Percentiles rank a stretch among this genome's conserved stretches.
These are phyloP conservation scores for Villa cingulata DNA, from an alignment of 2,888 invertebrate species.

Conservation along the genomic window DNA sequence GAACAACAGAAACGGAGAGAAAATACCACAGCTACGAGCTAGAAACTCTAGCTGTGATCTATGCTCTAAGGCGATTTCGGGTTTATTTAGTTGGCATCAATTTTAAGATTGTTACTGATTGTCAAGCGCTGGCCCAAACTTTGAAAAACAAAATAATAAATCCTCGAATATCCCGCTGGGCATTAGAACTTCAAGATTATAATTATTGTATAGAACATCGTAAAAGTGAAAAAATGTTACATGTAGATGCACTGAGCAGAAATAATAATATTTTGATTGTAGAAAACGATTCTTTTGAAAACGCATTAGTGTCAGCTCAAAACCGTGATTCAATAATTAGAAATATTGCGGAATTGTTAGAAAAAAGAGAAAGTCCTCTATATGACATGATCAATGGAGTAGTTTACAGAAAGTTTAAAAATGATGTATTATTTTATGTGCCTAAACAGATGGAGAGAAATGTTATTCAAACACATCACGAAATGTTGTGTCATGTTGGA, in stretches of 20 bases:
- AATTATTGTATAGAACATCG: slow-evolving; percentile 16
- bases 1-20: no score
- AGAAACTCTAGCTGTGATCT: slow-evolving; percentile 19
- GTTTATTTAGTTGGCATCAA: slow-evolving; percentile 17
- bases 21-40: slow-evolving; percentile 21
- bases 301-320: slow-evolving; percentile 4
- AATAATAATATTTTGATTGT: slow-evolving; percentile 1
- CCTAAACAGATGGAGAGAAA: slow-evolving; percentile 15
- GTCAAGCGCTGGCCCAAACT: slow-evolving; percentile 15
- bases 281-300: slow-evolving; percentile 3
- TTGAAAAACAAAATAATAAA: slow-evolving; percentile 15
- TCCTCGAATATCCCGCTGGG: slow-evolving; percentile 16
- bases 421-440: slow-evolving; percentile 7
- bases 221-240: slow-evolving; percentile 16
- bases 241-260: slow-evolving; percentile 21
- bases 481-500: slow-evolving; percentile 21
- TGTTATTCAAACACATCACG: slow-evolving; percentile 18
- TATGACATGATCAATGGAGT: slow-evolving; percentile 8
- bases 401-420: slow-evolving; percentile 5
- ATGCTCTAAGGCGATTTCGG: slow-evolving; percentile 18
- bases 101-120: slow-evolving; percentile 19
- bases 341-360: slow-evolving; percentile 12
- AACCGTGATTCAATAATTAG: slow-evolving; percentile 14
- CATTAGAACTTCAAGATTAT: slow-evolving; percentile 14
- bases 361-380: slow-evolving; percentile 7